Base-by-base conservation (phyloP, 2,113 vertebrate genomes). In the Verasper variegatus region DNA sequence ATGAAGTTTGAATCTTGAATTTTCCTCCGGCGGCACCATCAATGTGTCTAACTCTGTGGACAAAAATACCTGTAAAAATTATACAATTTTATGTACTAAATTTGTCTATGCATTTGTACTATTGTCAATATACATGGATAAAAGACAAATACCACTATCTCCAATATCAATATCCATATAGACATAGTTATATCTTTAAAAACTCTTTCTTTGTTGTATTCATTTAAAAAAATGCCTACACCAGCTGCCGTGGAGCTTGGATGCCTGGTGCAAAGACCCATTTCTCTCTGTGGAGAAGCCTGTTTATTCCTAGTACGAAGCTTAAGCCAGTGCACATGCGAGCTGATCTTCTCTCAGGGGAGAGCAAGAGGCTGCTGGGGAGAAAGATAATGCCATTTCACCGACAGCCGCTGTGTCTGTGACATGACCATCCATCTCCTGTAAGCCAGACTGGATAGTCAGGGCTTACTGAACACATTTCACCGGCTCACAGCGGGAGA, bases 321-420 rank as follows among this genome's bases (percentile, higher is more conserved):
- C 24, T 61, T 81, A 79, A 85, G 71, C 77, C 74, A 26, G 64
- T 76, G 78, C 80, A 77, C 66, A 68, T 74, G 68, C 17, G 26
- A 74, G 76, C 79, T 68, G 74, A 79, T 74, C 86, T 47, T 35
- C 61, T 35, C 81, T 72, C 78, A 64, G 72, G n/a, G 54, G 54
- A 78, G 71, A 64, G 58, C 24, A 0, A 61, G 78, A 83, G 78
- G 57, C 74, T 79, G 54, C 72, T 58, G 82, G 47, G 67, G 75
- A 76, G 81, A 86, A 80, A 81, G 85, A 78, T 88, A 85, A 87
- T 79, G 80, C 74, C 51, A 67, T 86, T 85, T 76, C 82, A 76
- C 68, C 76, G 31, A 72, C 84, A 88, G 89, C 80, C 68, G 71
- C 80, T 73, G 80, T 26, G 80, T 65, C 77, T 75, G 40, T 78